Base-by-base conservation (phyloP, 1,140 invertebrate genomes). In the Lasaia peninsularis region DNA sequence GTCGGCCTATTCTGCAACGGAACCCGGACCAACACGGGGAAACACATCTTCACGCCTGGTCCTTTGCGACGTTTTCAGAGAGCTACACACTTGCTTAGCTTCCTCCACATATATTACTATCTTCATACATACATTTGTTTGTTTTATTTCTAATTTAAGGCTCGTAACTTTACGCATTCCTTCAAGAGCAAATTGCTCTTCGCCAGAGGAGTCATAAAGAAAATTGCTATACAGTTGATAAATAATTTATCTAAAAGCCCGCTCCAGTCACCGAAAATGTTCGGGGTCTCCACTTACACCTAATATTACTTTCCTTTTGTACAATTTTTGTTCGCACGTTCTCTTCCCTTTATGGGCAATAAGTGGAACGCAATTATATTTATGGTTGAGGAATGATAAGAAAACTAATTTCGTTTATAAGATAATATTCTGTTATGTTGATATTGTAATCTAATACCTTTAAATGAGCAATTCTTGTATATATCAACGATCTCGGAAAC, bases 141-240 rank as follows among this genome's bases (percentile, higher is more conserved):
- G 14, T 40, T 18, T 40, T 1, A 6, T 16, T 40, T 9, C 37
- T 18, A 40, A 40, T 86, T 83, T 80, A 68, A 73, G 69, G 72
- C 78, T 88, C 84, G 80, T 80, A 87, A 86, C 78, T 88, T 79
- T 81, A 86, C 81, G 83, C 81, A 86, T 86, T 78, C 80, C 83
- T 82, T 85, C 85, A 74, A 69, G 73, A 84, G 78, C 75, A 86
- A 88, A 88, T 88, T 88, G 81, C 85, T 86, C 75, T 73, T 72
- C 83, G 80, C 82, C 85, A 79, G 81, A 86, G 81, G 85, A 88
- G 85, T 88, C 83, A 81, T 88, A 88, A 88, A 88, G 85, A 86
- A 88, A 88, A 88, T 88, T 88, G 86, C 86, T 82, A 86, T 86
- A 86, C 83, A 86, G 80, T 88, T 88, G 86, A 88, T 88, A 88